phyloP scores from a whole-genome alignment of 2,797 vertebrate genomes.

The Diplodus puntazzo region DNA sequence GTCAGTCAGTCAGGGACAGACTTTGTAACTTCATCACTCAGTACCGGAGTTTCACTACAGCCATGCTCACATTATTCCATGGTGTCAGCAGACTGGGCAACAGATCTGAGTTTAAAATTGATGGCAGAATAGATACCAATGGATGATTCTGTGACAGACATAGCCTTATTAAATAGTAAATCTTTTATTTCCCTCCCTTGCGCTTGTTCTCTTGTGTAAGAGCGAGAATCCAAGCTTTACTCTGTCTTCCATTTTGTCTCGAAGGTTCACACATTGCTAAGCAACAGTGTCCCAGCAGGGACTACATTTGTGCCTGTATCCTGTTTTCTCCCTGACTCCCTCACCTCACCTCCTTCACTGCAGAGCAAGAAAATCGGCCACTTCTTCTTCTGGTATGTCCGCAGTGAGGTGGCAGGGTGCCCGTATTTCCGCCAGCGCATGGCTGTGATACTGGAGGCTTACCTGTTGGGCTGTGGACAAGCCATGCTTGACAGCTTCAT shows the following conservation, averaged over 20 bases:
- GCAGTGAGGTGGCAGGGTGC: slow-evolving; percentile 84
- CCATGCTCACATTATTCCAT: neutral
- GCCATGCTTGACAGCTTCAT: slow-evolving; percentile 79
- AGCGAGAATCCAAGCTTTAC: no score
- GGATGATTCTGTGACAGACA: neutral
- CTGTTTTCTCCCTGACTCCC: neutral
- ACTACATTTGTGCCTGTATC: neutral
- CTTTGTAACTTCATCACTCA: neutral
- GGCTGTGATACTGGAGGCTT: slow-evolving; percentile 87
- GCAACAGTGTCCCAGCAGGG: neutral
- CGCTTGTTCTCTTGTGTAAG: neutral
- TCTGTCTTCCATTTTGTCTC: neutral
- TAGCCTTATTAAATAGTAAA: neutral
- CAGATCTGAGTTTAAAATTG: neutral
- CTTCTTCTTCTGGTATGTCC: slow-evolving; percentile 89
- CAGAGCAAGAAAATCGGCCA: slow-evolving; percentile 89
- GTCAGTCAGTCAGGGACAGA: no score
- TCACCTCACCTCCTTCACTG: slow-evolving; percentile 12
- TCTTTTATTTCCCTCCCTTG: neutral
- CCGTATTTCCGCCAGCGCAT: slow-evolving; percentile 85
- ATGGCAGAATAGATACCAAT: neutral
- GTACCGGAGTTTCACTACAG: neutral
- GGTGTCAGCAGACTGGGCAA: neutral
- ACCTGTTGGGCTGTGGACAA: slow-evolving; percentile 85
- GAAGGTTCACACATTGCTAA: neutral